A percentile compares a stretch with the other conserved stretches of the same genome.
phyloP scores from a whole-genome alignment of 2,113 vertebrate species.

The Nyctereutes procyonoides region DNA sequence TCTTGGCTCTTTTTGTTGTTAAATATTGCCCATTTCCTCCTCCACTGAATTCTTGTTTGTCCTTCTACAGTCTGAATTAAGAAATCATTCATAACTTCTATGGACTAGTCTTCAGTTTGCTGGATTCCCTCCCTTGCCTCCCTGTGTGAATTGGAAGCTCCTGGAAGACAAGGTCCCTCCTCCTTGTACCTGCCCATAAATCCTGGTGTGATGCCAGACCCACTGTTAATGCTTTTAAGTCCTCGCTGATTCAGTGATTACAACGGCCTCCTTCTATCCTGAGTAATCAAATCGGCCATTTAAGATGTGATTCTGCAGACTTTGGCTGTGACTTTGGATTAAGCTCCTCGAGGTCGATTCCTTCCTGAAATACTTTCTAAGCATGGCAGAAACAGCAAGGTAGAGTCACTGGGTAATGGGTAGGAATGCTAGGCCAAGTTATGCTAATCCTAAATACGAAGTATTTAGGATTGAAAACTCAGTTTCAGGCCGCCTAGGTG shows the following conservation, averaged over 20 bases:
- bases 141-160: background rate
- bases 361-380: background rate
- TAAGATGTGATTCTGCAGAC: background rate
- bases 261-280: rapidly evolving
- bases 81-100: background rate
- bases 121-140: background rate
- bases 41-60: background rate
- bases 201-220: background rate
- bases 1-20: background rate
- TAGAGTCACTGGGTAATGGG: background rate
- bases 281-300: background rate
- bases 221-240: background rate
- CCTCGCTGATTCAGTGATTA: background rate
- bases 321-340: background rate
- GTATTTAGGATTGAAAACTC: constrained; percentile 63
- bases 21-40: background rate
- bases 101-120: background rate
- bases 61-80: background rate
- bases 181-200: background rate
- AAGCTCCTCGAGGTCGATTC: background rate
- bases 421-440: background rate
- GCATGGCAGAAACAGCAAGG: background rate
- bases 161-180: background rate
- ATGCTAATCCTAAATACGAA: background rate
- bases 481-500: background rate